A percentile compares a stretch with the other conserved stretches of the same genome.
Evolutionary conservation across 1,140 invertebrate genomes (phyloP).

Genomic region (Brachionus manjavacas): DNA sequence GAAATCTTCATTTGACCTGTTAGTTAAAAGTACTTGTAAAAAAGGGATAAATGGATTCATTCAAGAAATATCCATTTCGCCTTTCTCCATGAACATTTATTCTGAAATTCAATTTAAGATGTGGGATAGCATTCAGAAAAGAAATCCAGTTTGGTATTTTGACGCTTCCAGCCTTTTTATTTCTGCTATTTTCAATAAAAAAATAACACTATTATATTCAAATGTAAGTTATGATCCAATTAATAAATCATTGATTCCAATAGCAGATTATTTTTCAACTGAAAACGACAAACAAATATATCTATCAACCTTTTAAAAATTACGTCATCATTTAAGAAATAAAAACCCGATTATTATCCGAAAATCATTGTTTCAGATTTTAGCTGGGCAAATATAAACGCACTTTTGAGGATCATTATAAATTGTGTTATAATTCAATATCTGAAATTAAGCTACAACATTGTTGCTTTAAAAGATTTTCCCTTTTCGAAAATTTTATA

Average conservation of each 20-base stretch:
- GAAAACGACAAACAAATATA: too few relatives aligned
- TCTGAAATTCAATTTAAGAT: neutral
- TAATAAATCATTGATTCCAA: too few relatives aligned
- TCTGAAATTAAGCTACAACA: neutral
- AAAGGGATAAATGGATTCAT: neutral
- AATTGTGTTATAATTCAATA: neutral
- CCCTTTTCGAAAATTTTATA: neutral
- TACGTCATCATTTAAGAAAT: neutral
- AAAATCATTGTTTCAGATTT: neutral
- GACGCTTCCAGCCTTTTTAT: neutral
- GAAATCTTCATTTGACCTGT: too few relatives aligned
- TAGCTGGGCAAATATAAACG: too few relatives aligned
- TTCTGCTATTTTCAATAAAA: neutral
- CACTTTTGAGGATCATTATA: neutral
- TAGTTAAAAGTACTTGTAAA: neutral
- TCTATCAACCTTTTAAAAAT: too few relatives aligned
- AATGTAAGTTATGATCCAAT: too few relatives aligned
- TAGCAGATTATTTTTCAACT: too few relatives aligned
- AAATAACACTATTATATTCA: neutral
- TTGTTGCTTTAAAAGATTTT: neutral
- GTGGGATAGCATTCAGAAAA: too few relatives aligned
- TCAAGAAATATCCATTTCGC: neutral
- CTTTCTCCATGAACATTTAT: neutral
- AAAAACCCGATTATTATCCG: neutral
- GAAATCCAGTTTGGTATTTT: conserved; percentile 2